A percentile compares a stretch with the other conserved stretches of the same genome.
Conservation (phyloP, 2,113 vertebrate species). For the Axis porcinus region DNA sequence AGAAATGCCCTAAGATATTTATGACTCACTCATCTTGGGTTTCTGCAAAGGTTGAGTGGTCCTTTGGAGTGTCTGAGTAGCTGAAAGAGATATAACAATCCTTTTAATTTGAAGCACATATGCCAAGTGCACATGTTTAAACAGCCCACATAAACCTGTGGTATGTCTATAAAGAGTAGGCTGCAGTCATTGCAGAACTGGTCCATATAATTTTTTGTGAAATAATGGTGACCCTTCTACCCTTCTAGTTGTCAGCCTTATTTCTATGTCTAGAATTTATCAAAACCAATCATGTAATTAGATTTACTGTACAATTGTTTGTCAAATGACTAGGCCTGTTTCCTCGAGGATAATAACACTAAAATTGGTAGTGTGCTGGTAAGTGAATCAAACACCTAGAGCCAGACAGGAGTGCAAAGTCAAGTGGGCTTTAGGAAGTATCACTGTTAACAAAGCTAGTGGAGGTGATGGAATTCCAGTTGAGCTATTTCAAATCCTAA, state of each 20-base stretch:
- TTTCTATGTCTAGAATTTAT: background rate
- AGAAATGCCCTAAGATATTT: background rate
- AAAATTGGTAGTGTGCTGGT: background rate
- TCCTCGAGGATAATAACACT: background rate
- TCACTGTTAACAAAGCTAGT: background rate
- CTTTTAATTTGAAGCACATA: background rate
- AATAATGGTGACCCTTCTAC: background rate
- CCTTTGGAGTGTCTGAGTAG: background rate
- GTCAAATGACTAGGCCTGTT: background rate
- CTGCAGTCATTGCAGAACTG: background rate
- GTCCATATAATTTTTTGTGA: background rate
- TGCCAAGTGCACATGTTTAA: background rate
- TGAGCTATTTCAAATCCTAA: background rate
- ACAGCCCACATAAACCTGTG: background rate
- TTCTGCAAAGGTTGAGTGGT: background rate
- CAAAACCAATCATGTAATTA: background rate
- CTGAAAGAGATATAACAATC: background rate
- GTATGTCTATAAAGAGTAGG: background rate
- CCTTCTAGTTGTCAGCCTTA: background rate
- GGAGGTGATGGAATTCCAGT: background rate
- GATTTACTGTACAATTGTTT: background rate
- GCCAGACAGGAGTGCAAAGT: background rate
- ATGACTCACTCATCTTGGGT: background rate
- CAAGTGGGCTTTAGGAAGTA: background rate
- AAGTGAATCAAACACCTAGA: background rate